Base-by-base conservation (phyloP, 2,113 vertebrate genomes). In the Callospermophilus lateralis region DNA sequence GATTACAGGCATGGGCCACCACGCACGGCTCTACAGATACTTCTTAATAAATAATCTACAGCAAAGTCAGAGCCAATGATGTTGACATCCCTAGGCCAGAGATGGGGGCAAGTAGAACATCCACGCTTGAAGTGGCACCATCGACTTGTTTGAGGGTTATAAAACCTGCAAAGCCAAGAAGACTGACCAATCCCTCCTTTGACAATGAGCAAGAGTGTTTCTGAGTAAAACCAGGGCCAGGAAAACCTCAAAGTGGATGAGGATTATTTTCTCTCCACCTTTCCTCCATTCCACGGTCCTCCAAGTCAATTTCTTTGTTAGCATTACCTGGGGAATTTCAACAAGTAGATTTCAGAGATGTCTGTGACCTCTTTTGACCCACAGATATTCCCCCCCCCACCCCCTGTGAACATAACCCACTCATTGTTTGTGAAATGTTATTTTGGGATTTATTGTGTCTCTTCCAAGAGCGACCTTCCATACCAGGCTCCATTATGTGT, bases 11-110 rank as follows among this genome's bases (percentile, higher is more conserved):
- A 16, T 53, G 51, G 2, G 51, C 51, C 51, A 53, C 51, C 15
- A 16, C 4, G 15, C 51, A 0, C 16, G 1, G 51, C 16, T 53
- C 34, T 51, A n/a, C 3, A 4, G n/a, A 34, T 24, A 5, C 5
- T 51, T 26, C 45, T 68, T 84, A n/a, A 37, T 16, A 8, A 70
- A 11, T 1, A 55, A 26, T 34, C 26, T 91, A 37, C 7, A 81
- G 24, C 11, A 51, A 84, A 93, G 67, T 37, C 19, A 84, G 17
- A 65, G 63, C 22, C 22, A 51, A 37, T 11, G 17, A 42, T 8
- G 10, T 1, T 53, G 13, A 61, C 30, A 42, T 4, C 19, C 5
- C 42, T 67, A 51, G 4, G 11, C 6, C 30, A 37, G 16, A 73
- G 19, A 19, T 11, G 32, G 19, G 10, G 8, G 0, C 10, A 20